Evolutionary conservation across 2,113 vertebrate genomes (phyloP), one percentile per base, ranked within the genome.

Genomic region (Hippocampus abdominalis): DNA sequence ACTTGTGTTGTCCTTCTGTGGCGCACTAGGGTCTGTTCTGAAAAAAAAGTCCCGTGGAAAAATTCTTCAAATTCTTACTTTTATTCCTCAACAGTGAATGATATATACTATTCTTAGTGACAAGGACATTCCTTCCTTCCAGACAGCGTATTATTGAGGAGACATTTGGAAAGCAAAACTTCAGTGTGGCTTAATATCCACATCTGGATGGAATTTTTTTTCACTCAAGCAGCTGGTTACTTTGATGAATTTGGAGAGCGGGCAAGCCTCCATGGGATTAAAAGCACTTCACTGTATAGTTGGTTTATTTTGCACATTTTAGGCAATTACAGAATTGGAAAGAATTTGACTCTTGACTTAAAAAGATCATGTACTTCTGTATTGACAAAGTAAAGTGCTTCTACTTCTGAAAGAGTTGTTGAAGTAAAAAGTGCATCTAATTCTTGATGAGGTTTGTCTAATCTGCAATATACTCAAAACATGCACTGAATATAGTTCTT

Each of bases 121-220:
- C 49, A 53, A 29, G 69, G 76, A 76, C 73, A 74, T 70, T 70
- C 32, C 81, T 84, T 83, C 76, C 76, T 70, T 64, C 59, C 32
- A 63, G 66, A 69, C 61, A 64, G 66, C 20, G 0, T 36, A 62
- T 74, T 48, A 69, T 53, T 69, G 8, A 64, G 56, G 67, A 20
- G 46, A 69, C 67, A 40, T 71, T 76, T 71, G 76, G 74, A 81
- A 86, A 88, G 73, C 13, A 61, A 39, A 16, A 61, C 53, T 69
- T 64, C 64, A 65, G 69, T 46, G 64, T 73, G 74, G 56, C 39
- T 23, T 66, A 48, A 21, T 61, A 63, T 65, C 62, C 68, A 75
- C 72, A 68, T 78, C 76, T 79, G 71, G 63, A 64, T 2, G 12
- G 15, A 76, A 20, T 64, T 4, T 46, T 74, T 63, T 71, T 73